Percentiles rank a stretch among this genome's conserved stretches.
Evolutionary conservation across 1,140 invertebrate species (phyloP).

Genomic region (Druon quercuslanigerum): DNA sequence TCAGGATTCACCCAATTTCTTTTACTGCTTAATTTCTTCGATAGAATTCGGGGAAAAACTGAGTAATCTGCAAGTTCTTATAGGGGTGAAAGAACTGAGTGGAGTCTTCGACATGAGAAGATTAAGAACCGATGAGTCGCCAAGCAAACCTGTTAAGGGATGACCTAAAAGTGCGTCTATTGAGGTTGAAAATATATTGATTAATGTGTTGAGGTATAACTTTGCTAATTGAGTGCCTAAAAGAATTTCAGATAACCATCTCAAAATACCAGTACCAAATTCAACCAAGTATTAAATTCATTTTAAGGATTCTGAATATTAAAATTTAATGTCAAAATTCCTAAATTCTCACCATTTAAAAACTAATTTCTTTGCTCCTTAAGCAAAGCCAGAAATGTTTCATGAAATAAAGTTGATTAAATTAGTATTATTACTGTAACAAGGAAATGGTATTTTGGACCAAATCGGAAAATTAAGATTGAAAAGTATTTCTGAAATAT

Average conservation of each 20-base stretch:
- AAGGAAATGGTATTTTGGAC: no score
- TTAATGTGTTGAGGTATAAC: constrained; percentile 1
- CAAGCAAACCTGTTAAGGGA: constrained; percentile 48
- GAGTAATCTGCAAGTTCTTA: constrained; percentile 10
- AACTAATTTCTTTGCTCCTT: no score
- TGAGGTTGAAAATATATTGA: constrained; percentile 45
- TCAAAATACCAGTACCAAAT: not conserved
- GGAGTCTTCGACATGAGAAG: constrained; percentile 49
- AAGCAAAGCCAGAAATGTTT: no score
- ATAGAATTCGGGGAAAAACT: constrained; percentile 46
- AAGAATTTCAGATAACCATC: not conserved
- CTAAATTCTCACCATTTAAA: no score
- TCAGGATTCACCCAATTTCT: not conserved
- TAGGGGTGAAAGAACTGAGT: constrained; percentile 52
- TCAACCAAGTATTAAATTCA: no score
- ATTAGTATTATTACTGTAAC: no score
- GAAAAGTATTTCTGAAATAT: no score
- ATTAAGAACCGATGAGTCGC: constrained; percentile 56
- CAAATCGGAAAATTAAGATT: no score
- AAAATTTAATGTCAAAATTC: no score
- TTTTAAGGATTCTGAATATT: no score
- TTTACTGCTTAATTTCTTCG: not conserved
- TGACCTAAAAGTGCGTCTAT: constrained; percentile 50
- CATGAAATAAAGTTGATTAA: no score
- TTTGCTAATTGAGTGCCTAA: not conserved